A percentile compares a stretch with the other conserved stretches of the same genome.
Evolutionary conservation across 2,113 vertebrate genomes (phyloP).

Genomic region (Mesitornis unicolor): DNA sequence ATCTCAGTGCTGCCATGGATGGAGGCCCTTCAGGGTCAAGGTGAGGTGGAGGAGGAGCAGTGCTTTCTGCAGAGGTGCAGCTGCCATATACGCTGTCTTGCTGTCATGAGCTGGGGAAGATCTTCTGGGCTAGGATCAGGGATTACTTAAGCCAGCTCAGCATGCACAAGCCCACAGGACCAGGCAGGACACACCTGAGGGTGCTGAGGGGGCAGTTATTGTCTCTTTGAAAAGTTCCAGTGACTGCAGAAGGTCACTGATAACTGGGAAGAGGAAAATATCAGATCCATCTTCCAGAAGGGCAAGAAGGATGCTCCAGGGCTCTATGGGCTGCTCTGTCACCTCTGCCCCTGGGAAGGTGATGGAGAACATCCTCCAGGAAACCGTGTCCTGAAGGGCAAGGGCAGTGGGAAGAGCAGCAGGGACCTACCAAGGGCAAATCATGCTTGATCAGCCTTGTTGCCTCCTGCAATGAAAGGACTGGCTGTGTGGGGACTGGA

Average conservation of each 20-base stretch:
- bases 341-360: not conserved
- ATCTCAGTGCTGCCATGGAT: not conserved
- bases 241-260: not conserved
- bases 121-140: not conserved
- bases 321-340: not conserved
- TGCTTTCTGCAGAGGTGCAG: not conserved
- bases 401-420: not conserved
- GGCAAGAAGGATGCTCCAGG: not conserved
- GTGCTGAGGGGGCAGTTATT: not conserved
- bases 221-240: not conserved
- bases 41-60: not conserved
- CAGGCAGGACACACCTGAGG: rapidly evolving
- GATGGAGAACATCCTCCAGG: not conserved
- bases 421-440: not conserved
- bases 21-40: not conserved
- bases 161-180: not conserved
- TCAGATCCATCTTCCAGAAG: not conserved
- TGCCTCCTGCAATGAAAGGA: not conserved
- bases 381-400: not conserved
- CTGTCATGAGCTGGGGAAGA: not conserved
- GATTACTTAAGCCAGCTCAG: not conserved
- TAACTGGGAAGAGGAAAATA: not conserved
- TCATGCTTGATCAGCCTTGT: not conserved
- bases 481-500: not conserved
- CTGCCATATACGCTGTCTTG: not conserved